Conservation (phyloP, 2,888 invertebrate species). For the Protonemura montana region DNA sequence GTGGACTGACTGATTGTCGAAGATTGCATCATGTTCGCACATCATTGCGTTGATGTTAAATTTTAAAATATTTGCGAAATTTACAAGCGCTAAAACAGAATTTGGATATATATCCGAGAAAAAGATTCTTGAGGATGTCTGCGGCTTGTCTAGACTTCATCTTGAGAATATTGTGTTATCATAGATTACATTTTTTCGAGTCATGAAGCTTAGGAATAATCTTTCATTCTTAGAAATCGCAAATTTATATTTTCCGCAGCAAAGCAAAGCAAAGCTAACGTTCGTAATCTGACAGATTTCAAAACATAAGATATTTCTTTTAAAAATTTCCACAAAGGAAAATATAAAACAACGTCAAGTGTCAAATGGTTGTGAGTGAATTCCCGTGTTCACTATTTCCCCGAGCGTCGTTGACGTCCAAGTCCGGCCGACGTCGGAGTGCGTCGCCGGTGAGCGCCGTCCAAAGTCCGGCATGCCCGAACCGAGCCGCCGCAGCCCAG, state of each 20-base stretch:
- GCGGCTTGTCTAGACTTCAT: neutral
- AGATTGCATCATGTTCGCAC: slow-evolving; percentile 30
- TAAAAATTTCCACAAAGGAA: too few species aligned
- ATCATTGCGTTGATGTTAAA: slow-evolving; percentile 2
- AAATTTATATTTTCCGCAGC: neutral
- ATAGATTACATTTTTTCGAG: too few species aligned
- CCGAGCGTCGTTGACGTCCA: too few species aligned
- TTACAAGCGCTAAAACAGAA: neutral
- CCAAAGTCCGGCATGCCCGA: neutral
- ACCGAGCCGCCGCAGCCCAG: neutral
- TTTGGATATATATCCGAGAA: too few species aligned
- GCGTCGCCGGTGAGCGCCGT: neutral
- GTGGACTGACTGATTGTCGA: neutral
- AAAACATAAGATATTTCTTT: neutral
- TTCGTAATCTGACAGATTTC: neutral
- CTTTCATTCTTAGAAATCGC: neutral
- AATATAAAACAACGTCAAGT: too few species aligned
- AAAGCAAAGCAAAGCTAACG: neutral
- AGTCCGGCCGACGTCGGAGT: too few species aligned
- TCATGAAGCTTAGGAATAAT: neutral
- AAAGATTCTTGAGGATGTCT: neutral
- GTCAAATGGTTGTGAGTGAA: too few species aligned
- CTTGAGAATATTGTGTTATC: neutral
- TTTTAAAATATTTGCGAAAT: neutral
- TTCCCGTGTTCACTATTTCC: too few species aligned